Base-by-base conservation (phyloP, 2,888 invertebrate species). In the Pandemis cinnamomeana region DNA sequence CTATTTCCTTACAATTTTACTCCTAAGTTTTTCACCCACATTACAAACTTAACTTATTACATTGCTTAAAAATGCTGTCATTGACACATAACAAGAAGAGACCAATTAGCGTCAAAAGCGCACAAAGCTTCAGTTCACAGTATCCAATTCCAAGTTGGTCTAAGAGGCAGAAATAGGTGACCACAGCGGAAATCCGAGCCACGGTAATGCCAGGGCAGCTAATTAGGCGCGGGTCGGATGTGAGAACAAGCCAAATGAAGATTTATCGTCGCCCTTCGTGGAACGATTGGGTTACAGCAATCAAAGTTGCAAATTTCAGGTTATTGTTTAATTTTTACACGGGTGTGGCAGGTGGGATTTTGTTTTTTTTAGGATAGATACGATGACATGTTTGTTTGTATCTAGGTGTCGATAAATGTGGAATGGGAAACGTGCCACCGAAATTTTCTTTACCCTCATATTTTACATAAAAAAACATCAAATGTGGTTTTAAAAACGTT, bases 201-300 rank as follows among this genome's bases (percentile, higher is more conserved):
- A 36, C 51, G 51, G 61, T 74, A 66, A 51, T 20, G 63, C n/a
- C 64, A 69, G 76, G 75, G 55, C 67, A 67, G 70, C 76, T 77
- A 77, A 77, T 76, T 77, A 77, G 76, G 51, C 51, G 63, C 70
- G 71, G 76, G 71, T 71, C 77, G 76, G 76, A 77, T 77, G 77
- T 77, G 77, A 76, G 77, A 77, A 75, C 77, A 76, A 69, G 67
- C 75, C 75, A 77, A 77, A 77, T 77, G 77, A 77, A 77, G 77
- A 77, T 77, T 77, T 77, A 77, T 77, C 76, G 76, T 75, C 76
- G 75, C 75, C 71, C 67, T 71, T 44, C 66, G 62, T 46, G 44
- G 55, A 67, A 63, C 64, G 71, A 71, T 67, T 64, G 55, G 53
- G 53, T 67, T 67, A 62, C 62, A 63, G 71, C 75, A 62, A 61